Conservation (phyloP, 2,888 invertebrate species). For the Eucera pruinosa region DNA sequence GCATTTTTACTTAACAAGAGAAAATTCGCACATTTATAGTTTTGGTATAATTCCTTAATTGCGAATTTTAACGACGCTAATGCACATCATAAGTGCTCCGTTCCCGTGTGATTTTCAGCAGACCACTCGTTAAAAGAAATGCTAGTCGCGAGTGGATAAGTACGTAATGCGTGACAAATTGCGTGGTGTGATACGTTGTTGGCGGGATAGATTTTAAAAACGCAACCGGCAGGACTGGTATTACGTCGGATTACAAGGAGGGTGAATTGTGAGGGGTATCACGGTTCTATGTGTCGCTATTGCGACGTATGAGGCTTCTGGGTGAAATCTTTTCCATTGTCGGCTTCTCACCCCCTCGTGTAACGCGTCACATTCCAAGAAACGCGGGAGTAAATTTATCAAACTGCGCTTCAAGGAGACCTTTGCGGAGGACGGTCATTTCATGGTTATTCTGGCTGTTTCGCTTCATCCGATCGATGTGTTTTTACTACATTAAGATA, state of each 20-base stretch:
- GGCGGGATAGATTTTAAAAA: constrained; percentile 49
- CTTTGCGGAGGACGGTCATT: background rate
- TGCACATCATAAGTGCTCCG: background rate
- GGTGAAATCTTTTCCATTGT: constrained; percentile 28
- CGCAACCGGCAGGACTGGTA: constrained; percentile 37
- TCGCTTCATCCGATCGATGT: background rate
- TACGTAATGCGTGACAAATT: constrained; percentile 52
- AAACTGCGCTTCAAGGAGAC: background rate
- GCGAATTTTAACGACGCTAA: background rate
- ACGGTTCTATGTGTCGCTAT: constrained; percentile 19
- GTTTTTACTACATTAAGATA: background rate
- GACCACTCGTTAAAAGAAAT: constrained; percentile 7
- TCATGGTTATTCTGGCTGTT: background rate
- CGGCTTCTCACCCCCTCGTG: background rate
- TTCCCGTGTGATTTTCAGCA: constrained; percentile 7
- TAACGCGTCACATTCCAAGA: background rate
- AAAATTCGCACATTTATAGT: no score
- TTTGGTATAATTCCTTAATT: no score
- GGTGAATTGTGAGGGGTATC: constrained; percentile 20
- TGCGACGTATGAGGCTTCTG: constrained; percentile 37
- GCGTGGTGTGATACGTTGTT: constrained; percentile 18
- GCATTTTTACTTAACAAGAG: no score
- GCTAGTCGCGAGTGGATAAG: constrained; percentile 20
- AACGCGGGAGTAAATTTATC: background rate
- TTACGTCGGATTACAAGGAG: constrained; percentile 36